These are phyloP conservation scores for Diachrysia chrysitis DNA, from an alignment of 2,888 invertebrate genomes.

Conservation along the genomic window DNA sequence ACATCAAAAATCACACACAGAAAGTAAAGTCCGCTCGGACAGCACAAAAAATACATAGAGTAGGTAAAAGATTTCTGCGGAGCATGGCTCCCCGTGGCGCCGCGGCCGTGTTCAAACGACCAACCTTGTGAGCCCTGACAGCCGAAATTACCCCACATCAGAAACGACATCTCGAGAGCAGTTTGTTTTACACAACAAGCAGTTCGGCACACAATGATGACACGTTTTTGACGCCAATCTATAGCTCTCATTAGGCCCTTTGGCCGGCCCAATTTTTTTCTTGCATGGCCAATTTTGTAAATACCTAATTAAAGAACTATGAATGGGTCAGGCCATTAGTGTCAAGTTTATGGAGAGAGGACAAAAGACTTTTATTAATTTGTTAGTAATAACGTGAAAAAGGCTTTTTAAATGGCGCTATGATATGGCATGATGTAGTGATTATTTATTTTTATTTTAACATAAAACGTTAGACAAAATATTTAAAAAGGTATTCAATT, in stretches of 20 bases:
- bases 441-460: neutral
- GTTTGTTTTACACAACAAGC: conserved; percentile 87
- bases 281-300: conserved; percentile 49
- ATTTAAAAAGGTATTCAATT: neutral
- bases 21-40: conserved; percentile 49
- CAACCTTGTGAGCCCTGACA: conserved; percentile 79
- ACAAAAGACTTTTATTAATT: conserved; percentile 25
- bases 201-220: conserved; percentile 75
- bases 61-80: conserved; percentile 83
- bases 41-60: conserved; percentile 70
- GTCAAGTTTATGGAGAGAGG: conserved; percentile 41
- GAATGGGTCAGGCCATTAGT: conserved; percentile 51
- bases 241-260: conserved; percentile 64
- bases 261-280: conserved; percentile 57
- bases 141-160: conserved; percentile 84
- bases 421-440: neutral
- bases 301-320: conserved; percentile 52
- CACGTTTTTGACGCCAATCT: conserved; percentile 77
- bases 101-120: conserved; percentile 80
- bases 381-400: neutral
- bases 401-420: neutral
- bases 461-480: neutral
- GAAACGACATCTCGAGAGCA: conserved; percentile 75
- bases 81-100: conserved; percentile 80
- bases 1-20: conserved; percentile 61